Conservation (phyloP, 2,797 vertebrate species). For the Nannoperca obscura region DNA sequence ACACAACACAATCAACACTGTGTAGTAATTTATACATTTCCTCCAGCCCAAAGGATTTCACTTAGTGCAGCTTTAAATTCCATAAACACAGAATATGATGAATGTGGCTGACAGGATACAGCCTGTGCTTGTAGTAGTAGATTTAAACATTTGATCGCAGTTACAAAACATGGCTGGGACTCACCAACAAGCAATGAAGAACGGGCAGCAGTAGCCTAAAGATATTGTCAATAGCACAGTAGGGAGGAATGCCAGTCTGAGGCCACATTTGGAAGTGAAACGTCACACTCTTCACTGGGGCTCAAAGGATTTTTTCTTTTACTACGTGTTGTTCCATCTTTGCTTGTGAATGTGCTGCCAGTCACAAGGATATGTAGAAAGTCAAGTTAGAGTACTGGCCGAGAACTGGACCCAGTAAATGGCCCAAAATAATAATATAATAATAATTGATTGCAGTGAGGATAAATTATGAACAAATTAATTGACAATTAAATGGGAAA, state of each 20-base stretch:
- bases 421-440: neutral
- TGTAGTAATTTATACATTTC: neutral
- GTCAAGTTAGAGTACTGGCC: neutral
- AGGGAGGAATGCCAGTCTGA: neutral
- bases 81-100: neutral
- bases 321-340: constrained; percentile 12
- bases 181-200: neutral
- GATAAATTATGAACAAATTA: neutral
- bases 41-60: neutral
- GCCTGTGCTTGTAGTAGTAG: neutral
- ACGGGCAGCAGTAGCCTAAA: neutral
- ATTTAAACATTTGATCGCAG: neutral
- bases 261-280: neutral
- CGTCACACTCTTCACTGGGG: neutral
- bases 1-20: neutral
- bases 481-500: neutral
- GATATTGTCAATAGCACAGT: neutral
- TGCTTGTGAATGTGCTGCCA: neutral
- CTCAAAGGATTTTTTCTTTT: too few relatives aligned
- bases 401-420: neutral
- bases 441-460: neutral
- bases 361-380: neutral
- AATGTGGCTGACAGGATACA: neutral
- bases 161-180: neutral
- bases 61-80: neutral